Evolutionary conservation across 2,888 invertebrate genomes (phyloP), one percentile per base, ranked within the genome.

Genomic region (Ormyrus thymus): DNA sequence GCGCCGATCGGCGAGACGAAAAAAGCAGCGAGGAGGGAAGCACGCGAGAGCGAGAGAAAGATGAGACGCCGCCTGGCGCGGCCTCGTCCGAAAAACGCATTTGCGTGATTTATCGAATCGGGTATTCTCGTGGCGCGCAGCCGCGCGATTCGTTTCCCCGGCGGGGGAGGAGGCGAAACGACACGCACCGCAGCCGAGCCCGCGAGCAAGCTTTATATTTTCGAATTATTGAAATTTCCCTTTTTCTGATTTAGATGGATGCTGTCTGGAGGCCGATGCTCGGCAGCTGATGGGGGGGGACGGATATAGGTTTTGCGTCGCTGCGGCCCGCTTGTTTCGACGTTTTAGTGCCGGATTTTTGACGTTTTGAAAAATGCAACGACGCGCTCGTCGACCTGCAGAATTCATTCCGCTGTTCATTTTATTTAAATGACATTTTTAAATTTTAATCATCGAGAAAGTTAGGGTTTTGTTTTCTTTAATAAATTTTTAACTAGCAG

Each of bases 21-120:
- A 71, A 71, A 65, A 59, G 53, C 7, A 58, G 13, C 9, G 13
- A 6, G 4, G 13, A n/a, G 45, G 15, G 29, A 29, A 29, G n/a
- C 48, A 43, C 29, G 13, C n/a, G 51, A 43, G 10, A 78, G 45
- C 5, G 43, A 48, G 53, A n/a, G 43, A 59, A 62, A 78, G 59
- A 29, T 29, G 29, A 53, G 53, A 81, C 8, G 29, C 7, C 29
- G 29, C 7, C 5, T 11, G 62, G 15, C 13, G 53, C 7, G 43
- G 51, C 51, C 51, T 76, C 45, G 15, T 65, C 69, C 46, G 15
- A 70, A 77, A 29, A 65, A 65, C 56, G 58, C 62, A 62, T 76
- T 69, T 56, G 29, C 11, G 48, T 76, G 68, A 76, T 76, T 76
- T 76, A 76, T 70, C 6, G 71, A 71, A 77, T 77, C 59, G 51